Conservation (phyloP, 2,888 invertebrate genomes). For the Folsomia manolachei region DNA sequence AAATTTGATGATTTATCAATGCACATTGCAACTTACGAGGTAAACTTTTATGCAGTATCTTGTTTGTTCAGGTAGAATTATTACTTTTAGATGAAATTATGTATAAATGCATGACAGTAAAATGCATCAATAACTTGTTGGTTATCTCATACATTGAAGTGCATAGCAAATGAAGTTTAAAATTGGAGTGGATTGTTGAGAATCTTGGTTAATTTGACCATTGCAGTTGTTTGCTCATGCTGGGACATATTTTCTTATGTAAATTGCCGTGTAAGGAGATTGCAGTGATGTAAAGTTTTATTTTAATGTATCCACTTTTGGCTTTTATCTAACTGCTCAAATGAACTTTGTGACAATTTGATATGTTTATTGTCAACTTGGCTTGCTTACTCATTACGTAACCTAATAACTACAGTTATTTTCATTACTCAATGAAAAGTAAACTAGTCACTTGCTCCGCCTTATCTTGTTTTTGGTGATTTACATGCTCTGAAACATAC, state of each 20-base stretch:
- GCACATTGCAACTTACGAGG: not conserved
- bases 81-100: not conserved
- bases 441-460: too few species aligned
- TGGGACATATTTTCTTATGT: not conserved
- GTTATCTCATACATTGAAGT: not conserved
- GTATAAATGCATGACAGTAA: not conserved
- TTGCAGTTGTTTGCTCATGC: not conserved
- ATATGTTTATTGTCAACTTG: too few species aligned
- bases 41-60: not conserved
- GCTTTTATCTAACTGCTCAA: not conserved
- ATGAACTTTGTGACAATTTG: not conserved
- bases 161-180: not conserved
- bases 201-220: not conserved
- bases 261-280: not conserved
- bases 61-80: not conserved
- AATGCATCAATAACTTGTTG: not conserved
- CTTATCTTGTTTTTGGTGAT: too few species aligned
- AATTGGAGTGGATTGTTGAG: not conserved
- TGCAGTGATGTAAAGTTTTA: too few species aligned
- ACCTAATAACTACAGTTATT: too few species aligned
- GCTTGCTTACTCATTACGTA: too few species aligned
- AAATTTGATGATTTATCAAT: not conserved
- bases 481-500: too few species aligned
- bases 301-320: not conserved
- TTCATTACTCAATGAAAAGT: too few species aligned